Conservation (phyloP, 2,113 vertebrate species). For the Scomber scombrus region DNA sequence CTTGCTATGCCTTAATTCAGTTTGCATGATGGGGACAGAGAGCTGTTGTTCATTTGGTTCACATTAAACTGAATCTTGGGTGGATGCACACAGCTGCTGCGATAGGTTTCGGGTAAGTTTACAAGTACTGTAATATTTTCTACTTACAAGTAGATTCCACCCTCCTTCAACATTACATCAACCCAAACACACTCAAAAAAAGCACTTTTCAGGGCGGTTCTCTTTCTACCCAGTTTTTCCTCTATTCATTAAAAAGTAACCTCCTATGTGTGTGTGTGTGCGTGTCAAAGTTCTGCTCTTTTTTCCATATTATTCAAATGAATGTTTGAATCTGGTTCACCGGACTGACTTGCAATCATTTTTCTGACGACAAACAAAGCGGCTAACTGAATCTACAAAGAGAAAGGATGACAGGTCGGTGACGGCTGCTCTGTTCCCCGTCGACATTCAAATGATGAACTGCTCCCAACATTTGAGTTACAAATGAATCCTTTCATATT, state of each 20-base stretch:
- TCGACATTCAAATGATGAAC: constrained; percentile 24
- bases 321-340: neutral
- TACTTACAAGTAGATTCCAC: too few relatives aligned
- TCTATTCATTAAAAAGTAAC: too few relatives aligned
- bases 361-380: neutral
- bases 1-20: constrained; percentile 23
- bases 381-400: neutral
- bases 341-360: neutral
- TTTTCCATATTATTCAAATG: neutral
- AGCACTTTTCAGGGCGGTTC: too few relatives aligned
- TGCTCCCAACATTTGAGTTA: constrained; percentile 24
- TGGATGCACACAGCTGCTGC: neutral
- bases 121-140: neutral
- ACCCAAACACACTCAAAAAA: too few relatives aligned
- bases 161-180: too few relatives aligned
- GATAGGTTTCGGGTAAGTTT: neutral
- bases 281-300: too few relatives aligned
- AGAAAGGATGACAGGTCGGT: neutral
- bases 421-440: constrained; percentile 13
- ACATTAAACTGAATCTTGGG: constrained; percentile 22
- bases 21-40: constrained; percentile 44
- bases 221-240: too few relatives aligned
- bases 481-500: constrained; percentile 52
- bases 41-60: constrained; percentile 20
- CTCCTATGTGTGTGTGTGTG: too few relatives aligned